Evolutionary conservation across 1,140 invertebrate species (phyloP).

Genomic region (Hycleus cichorii): DNA sequence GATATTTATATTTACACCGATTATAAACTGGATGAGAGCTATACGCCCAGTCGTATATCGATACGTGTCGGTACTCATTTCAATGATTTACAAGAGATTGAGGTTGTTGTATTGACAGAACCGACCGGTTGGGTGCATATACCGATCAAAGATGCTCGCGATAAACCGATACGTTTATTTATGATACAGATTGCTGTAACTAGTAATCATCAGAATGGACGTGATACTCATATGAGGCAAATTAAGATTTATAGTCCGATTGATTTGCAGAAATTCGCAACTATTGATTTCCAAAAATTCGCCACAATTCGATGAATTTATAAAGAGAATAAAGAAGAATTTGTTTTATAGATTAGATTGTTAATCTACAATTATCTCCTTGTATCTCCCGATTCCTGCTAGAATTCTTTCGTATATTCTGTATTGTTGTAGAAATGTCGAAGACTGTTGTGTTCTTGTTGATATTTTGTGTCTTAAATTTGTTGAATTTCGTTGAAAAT

Average conservation of each 20-base stretch:
- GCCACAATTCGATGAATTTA: conserved; percentile 61
- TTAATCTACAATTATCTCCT: no score
- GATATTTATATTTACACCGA: conserved; percentile 97
- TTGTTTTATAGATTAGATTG: neutral
- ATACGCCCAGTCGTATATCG: conserved; percentile 94
- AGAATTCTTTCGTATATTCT: no score
- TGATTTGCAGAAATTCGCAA: conserved; percentile 72
- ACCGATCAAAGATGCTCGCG: conserved; percentile 82
- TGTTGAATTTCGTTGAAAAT: neutral
- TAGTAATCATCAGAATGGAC: conserved; percentile 97
- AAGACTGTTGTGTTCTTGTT: no score
- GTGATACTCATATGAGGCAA: conserved; percentile 96
- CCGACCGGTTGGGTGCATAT: conserved; percentile 91
- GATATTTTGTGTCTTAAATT: no score
- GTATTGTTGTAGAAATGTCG: no score
- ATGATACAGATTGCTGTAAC: conserved; percentile 97
- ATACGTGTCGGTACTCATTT: conserved; percentile 93
- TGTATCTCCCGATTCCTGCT: no score
- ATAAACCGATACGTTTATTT: conserved; percentile 84
- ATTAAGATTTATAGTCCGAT: conserved; percentile 94
- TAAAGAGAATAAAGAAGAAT: conserved; percentile 1
- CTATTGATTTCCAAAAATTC: conserved; percentile 74
- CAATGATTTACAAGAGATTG: conserved; percentile 95
- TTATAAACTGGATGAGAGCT: conserved; percentile 97
- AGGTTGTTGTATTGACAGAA: conserved; percentile 90